Evolutionary conservation across 2,888 invertebrate species (phyloP).

Genomic region (Dimorphilus gyrociliatus): DNA sequence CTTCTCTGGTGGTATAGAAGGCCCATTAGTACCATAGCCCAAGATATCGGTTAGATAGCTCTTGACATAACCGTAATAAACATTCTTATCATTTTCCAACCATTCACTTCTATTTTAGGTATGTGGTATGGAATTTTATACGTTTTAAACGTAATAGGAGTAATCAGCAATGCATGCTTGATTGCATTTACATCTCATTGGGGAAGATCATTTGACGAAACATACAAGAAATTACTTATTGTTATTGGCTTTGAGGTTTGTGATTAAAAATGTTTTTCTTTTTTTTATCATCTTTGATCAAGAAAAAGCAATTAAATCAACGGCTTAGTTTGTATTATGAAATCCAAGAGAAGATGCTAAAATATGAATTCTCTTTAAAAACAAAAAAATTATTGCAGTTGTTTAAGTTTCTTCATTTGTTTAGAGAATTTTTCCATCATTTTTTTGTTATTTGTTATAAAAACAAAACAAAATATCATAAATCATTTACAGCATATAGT

Average conservation of each 20-base stretch:
- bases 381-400: not conserved
- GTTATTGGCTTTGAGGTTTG: slow-evolving; percentile 37
- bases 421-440: slow-evolving; percentile 1
- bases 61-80: too few relatives aligned
- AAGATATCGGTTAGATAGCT: slow-evolving; percentile 37
- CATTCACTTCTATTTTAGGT: slow-evolving; percentile 19
- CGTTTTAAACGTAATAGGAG: slow-evolving; percentile 38
- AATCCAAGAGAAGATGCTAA: too few relatives aligned
- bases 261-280: slow-evolving; percentile 1
- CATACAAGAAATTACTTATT: slow-evolving; percentile 23
- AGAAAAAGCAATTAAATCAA: too few relatives aligned
- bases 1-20: slow-evolving; percentile 38
- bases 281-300: too few relatives aligned
- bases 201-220: slow-evolving; percentile 17
- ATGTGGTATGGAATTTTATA: slow-evolving; percentile 40
- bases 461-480: too few relatives aligned
- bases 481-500: slow-evolving; percentile 41
- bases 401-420: not conserved
- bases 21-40: slow-evolving; percentile 34
- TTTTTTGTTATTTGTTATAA: too few relatives aligned
- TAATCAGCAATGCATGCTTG: slow-evolving; percentile 40
- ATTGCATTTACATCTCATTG: slow-evolving; percentile 38
- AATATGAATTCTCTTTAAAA: too few relatives aligned
- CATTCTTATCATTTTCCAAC: too few relatives aligned
- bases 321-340: too few relatives aligned